phyloP scores from a whole-genome alignment of 2,797 vertebrate species.

The Neosilurus hyrtlii region DNA sequence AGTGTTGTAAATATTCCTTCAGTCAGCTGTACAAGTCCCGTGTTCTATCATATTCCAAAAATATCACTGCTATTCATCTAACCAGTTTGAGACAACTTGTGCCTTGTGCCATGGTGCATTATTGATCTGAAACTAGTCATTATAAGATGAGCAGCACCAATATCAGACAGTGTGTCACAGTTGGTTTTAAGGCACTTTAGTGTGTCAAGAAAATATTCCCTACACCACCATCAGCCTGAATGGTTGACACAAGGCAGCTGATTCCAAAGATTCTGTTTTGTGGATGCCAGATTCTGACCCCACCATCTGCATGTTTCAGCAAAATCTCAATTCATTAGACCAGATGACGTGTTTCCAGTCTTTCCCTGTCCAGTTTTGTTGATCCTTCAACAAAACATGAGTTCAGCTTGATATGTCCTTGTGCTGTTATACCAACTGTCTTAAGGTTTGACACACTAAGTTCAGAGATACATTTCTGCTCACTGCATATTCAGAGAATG shows the following conservation, averaged over 20 bases:
- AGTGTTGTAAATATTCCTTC: background rate
- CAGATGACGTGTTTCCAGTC: conserved; percentile 1
- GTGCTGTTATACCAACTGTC: background rate
- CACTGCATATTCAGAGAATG: background rate
- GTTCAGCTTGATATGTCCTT: background rate
- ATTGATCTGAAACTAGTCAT: background rate
- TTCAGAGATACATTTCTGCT: background rate
- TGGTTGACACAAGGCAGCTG: conserved; percentile 13
- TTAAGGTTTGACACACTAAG: background rate
- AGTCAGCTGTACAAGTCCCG: background rate
- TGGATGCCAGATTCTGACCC: conserved; percentile 7
- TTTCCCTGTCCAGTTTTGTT: background rate
- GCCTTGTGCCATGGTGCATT: no score
- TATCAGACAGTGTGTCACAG: background rate
- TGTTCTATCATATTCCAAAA: background rate
- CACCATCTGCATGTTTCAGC: conserved; percentile 12
- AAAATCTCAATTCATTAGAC: background rate
- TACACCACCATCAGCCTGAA: background rate
- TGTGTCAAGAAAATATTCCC: background rate
- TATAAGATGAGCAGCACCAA: background rate
- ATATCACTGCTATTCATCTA: background rate
- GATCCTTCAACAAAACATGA: background rate
- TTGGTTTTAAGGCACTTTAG: background rate
- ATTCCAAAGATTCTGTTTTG: background rate
- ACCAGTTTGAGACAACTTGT: background rate